phyloP scores from a whole-genome alignment of 2,113 vertebrate species.

The Neomonachus schauinslandi region DNA sequence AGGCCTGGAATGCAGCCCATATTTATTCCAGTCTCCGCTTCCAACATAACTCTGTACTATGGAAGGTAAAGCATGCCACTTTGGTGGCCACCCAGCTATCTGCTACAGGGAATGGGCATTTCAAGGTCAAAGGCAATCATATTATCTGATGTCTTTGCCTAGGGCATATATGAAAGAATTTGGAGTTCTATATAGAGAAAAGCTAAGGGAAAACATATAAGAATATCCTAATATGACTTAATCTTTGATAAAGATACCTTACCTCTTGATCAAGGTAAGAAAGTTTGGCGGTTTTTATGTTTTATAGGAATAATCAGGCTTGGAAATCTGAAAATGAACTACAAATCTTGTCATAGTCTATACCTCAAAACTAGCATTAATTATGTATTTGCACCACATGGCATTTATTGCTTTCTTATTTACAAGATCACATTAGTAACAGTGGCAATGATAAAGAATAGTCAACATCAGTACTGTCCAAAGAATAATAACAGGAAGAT shows the following conservation, averaged over 20 bases:
- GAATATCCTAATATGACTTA: not conserved
- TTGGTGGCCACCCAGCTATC: not conserved
- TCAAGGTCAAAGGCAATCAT: not conserved
- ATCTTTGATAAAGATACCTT: not conserved
- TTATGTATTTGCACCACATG: not conserved
- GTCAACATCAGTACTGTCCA: not conserved
- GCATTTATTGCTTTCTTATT: constrained; percentile 7
- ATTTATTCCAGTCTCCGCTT: accelerated
- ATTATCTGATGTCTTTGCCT: not conserved
- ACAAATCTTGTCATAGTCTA: not conserved
- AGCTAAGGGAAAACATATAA: not conserved
- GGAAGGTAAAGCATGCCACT: not conserved
- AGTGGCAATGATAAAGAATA: not conserved
- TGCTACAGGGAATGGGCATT: not conserved
- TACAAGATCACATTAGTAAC: not conserved
- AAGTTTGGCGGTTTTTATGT: not conserved
- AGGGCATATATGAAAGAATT: not conserved
- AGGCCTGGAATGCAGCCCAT: no score
- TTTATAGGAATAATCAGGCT: not conserved
- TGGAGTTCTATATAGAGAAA: not conserved
- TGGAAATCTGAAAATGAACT: not conserved
- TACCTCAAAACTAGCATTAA: not conserved
- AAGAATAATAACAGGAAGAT: not conserved
- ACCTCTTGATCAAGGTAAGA: not conserved
- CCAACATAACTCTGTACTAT: accelerated